Conservation (phyloP, 1,140 invertebrate genomes). For the Drosophila bipectinata region DNA sequence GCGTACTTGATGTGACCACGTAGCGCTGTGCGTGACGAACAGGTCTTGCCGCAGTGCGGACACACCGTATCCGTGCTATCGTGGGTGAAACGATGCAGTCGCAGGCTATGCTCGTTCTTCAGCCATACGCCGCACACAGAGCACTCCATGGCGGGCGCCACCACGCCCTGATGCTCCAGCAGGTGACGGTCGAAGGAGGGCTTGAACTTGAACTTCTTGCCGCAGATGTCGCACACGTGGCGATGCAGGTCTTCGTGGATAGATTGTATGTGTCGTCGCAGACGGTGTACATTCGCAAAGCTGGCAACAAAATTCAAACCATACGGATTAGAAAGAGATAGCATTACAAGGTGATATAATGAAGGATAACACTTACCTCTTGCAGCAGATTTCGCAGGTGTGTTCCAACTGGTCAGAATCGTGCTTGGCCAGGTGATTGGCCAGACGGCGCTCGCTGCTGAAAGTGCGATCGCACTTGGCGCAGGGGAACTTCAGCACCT, state of each 20-base stretch:
- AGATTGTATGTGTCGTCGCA: constrained; percentile 70
- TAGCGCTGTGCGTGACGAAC: constrained; percentile 62
- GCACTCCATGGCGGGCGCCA: constrained; percentile 69
- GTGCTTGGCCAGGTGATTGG: constrained; percentile 69
- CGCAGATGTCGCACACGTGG: constrained; percentile 78
- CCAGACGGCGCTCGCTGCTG: constrained; percentile 59
- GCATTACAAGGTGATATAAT: too few species aligned
- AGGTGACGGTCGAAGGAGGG: constrained; percentile 73
- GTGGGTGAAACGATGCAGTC: constrained; percentile 69
- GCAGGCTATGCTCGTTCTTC: constrained; percentile 72
- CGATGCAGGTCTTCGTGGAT: constrained; percentile 74
- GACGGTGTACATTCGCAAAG: constrained; percentile 64
- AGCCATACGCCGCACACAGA: constrained; percentile 70
- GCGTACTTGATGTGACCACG: constrained; percentile 72
- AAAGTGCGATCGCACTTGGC: constrained; percentile 71
- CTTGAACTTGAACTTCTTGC: constrained; percentile 79
- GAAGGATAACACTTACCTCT: constrained; percentile 38
- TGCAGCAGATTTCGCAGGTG: constrained; percentile 70
- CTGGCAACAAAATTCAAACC: constrained; percentile 11
- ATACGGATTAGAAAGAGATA: too few species aligned
- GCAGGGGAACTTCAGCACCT: constrained; percentile 63
- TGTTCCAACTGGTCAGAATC: constrained; percentile 69
- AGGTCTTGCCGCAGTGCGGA: constrained; percentile 67
- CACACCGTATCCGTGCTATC: constrained; percentile 65
- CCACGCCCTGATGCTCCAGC: constrained; percentile 72